These are phyloP conservation scores for Ichneumoninae sp. DNA, from an alignment of 2,888 invertebrate genomes.

Conservation along the genomic window DNA sequence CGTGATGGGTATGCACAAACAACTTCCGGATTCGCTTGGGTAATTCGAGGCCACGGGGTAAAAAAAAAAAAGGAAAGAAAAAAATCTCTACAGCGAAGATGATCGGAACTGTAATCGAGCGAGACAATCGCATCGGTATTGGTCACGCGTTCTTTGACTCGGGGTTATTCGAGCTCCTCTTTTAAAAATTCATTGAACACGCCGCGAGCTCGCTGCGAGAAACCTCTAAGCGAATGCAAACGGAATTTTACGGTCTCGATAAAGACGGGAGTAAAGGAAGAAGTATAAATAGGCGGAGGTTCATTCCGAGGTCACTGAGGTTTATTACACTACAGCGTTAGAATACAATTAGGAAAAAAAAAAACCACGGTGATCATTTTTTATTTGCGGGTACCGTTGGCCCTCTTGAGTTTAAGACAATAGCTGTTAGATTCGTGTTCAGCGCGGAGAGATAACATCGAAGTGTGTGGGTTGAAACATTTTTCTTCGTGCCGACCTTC, in stretches of 20 bases:
- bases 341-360: background rate
- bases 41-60: conserved; percentile 15
- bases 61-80: conserved; percentile 5
- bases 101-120: conserved; percentile 30
- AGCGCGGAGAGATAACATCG: background rate
- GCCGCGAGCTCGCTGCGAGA: conserved; percentile 13
- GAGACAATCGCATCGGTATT: conserved; percentile 57
- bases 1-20: background rate
- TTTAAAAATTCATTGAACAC: conserved; percentile 38
- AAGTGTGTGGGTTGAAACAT: background rate
- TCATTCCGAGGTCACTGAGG: background rate
- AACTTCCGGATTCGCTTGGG: conserved; percentile 28
- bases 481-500: background rate
- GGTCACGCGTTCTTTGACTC: conserved; percentile 35
- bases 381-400: background rate
- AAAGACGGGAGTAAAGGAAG: background rate
- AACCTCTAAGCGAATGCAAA: conserved; percentile 20
- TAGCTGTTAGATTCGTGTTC: background rate
- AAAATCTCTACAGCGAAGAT: conserved; percentile 9
- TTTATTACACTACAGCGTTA: background rate
- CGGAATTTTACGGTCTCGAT: conserved; percentile 11
- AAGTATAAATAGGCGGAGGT: background rate
- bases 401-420: background rate
- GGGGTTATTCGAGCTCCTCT: conserved; percentile 24
- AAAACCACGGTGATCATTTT: too few species aligned